Percentiles rank a stretch among this genome's conserved stretches.
Evolutionary conservation across 2,888 invertebrate genomes (phyloP).

Genomic region (Aphidius colemani): DNA sequence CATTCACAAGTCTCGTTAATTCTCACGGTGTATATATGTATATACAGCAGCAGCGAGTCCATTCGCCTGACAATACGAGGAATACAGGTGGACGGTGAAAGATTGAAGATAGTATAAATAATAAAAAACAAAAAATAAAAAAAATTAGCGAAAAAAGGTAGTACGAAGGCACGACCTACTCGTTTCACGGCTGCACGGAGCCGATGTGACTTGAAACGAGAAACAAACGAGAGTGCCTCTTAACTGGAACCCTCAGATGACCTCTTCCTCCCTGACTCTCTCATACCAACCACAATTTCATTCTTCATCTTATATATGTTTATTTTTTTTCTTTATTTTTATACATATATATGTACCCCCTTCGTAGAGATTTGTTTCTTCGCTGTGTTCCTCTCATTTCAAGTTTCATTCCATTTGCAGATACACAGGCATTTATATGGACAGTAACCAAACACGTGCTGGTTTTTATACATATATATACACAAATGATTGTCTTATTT

Average conservation of each 20-base stretch:
- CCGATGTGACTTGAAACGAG: slow-evolving; percentile 52
- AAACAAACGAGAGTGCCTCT: slow-evolving; percentile 57
- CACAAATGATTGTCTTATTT: no score
- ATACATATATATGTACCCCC: slow-evolving; percentile 18
- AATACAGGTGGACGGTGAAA: slow-evolving; percentile 55
- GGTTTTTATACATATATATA: slow-evolving; percentile 1
- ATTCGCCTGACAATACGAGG: slow-evolving; percentile 52
- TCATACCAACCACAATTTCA: slow-evolving; percentile 4
- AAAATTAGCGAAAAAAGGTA: slow-evolving; percentile 6
- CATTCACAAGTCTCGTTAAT: slow-evolving; percentile 4
- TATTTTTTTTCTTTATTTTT: slow-evolving; percentile 18
- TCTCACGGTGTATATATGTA: no score
- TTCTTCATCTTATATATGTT: slow-evolving; percentile 15
- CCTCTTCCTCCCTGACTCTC: slow-evolving; percentile 32
- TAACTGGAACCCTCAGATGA: slow-evolving; percentile 44
- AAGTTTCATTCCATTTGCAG: slow-evolving; percentile 13
- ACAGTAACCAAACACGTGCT: slow-evolving; percentile 22
- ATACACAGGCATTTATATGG: background rate
- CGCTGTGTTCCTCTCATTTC: background rate
- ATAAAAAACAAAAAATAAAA: no score
- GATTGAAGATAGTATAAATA: slow-evolving; percentile 18
- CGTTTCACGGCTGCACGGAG: slow-evolving; percentile 28
- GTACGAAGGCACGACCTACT: slow-evolving; percentile 43
- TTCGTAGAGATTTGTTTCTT: slow-evolving; percentile 7
- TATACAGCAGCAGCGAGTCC: slow-evolving; percentile 35